These are phyloP conservation scores for Oxyteleia sp. DNA, from an alignment of 2,888 invertebrate species.

Conservation along the genomic window DNA sequence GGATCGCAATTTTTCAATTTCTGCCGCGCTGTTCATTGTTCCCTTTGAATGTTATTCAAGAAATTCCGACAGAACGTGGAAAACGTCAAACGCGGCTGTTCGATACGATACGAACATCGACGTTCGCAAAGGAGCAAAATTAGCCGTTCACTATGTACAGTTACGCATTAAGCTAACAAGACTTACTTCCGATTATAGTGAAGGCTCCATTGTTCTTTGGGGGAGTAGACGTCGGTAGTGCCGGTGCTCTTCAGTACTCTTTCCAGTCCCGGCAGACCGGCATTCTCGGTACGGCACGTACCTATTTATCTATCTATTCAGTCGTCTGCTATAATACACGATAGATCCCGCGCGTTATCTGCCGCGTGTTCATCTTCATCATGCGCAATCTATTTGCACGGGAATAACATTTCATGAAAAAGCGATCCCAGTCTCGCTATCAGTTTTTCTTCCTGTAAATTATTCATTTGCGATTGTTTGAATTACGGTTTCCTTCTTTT, in stretches of 20 bases:
- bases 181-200: slow-evolving; percentile 85
- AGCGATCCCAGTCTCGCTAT: slow-evolving; percentile 42
- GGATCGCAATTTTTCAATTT: slow-evolving; percentile 32
- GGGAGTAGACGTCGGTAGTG: slow-evolving; percentile 78
- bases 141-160: slow-evolving; percentile 84
- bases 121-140: slow-evolving; percentile 79
- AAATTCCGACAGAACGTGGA: slow-evolving; percentile 69
- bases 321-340: slow-evolving; percentile 81
- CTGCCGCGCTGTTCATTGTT: slow-evolving; percentile 54
- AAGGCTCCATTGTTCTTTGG: slow-evolving; percentile 81
- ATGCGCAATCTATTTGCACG: slow-evolving; percentile 68
- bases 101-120: slow-evolving; percentile 67
- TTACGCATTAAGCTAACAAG: slow-evolving; percentile 86
- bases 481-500: slow-evolving; percentile 24
- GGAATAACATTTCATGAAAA: slow-evolving; percentile 63
- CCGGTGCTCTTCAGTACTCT: slow-evolving; percentile 78
- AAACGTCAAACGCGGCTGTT: slow-evolving; percentile 64
- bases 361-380: slow-evolving; percentile 75
- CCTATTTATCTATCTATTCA: slow-evolving; percentile 85
- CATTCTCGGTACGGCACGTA: slow-evolving; percentile 79
- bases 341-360: slow-evolving; percentile 83
- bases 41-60: slow-evolving; percentile 57
- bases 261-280: slow-evolving; percentile 68
- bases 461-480: slow-evolving; percentile 59
- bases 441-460: slow-evolving; percentile 54